Base-by-base conservation (phyloP, 2,888 invertebrate genomes). In the Cheilosia impressa region DNA sequence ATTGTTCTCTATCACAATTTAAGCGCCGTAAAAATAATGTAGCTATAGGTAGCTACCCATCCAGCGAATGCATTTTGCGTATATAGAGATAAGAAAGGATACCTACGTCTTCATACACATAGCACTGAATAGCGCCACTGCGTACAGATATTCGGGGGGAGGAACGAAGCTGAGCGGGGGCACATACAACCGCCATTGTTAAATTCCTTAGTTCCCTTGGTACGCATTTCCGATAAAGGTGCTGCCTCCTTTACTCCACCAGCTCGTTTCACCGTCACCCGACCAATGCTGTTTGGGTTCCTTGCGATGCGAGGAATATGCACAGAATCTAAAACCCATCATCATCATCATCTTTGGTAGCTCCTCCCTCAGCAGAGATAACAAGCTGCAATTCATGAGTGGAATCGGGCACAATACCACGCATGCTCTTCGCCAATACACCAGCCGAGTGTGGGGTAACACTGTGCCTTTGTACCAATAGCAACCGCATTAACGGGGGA, bases 101-200 rank as follows among this genome's bases (percentile, higher is more conserved):
- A 80, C 7, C 6, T 6, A 27, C 53, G 69, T 81, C 76, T 81
- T 72, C 43, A 34, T 52, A 72, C 41, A 66, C 72, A 76, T 45
- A 43, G 45, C 19, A 34, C 15, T 41, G 45, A 4, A 24, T 2
- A 17, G 41, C 19, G 13, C 22, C 58, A 34, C 38, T 45, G 60
- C 71, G 69, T 45, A 52, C 15, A 57, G 60, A 53, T 58, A 69
- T 17, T 47, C n/a, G 17, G 76, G 66, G 68, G 80, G 81, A 47
- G 83, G 60, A 43, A 9, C 4, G 4, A 38, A 38, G 38, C 4
- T 72, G 87, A 78, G 80, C 87, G 87, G 87, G 88, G 88, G 87
- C 87, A 89, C 89, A 90, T 90, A 89, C 89, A 89, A 90, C 89
- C 91, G 91, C 90, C 91, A 91, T 90, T 90, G 91, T 91, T 90